These are phyloP conservation scores for Rhagophthalmus giganteus DNA, from an alignment of 2,888 invertebrate genomes.

Conservation along the genomic window DNA sequence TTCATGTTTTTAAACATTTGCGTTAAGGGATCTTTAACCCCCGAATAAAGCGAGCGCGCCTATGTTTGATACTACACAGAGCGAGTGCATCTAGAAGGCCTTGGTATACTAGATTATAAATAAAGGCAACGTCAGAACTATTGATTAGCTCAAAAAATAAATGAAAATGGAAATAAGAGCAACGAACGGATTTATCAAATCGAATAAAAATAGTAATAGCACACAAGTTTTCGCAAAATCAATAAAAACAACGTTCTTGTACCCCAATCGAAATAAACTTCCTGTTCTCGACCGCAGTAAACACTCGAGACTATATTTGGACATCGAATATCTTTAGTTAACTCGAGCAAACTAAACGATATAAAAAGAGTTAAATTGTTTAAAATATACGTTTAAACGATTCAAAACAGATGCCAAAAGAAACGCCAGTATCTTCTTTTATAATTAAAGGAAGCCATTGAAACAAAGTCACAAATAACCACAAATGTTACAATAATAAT, in stretches of 20 bases:
- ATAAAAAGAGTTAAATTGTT: too few species aligned
- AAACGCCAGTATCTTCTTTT: slow-evolving; percentile 33
- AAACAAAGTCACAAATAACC: background rate
- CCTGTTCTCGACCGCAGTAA: too few species aligned
- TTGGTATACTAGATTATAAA: slow-evolving; percentile 47
- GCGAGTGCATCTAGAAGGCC: slow-evolving; percentile 39
- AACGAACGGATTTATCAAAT: slow-evolving; percentile 3
- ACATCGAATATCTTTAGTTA: too few species aligned
- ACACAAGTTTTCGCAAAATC: too few species aligned
- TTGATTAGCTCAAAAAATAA: slow-evolving; percentile 44
- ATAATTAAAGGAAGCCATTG: slow-evolving; percentile 8
- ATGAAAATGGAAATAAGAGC: slow-evolving; percentile 18
- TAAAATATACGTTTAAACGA: too few species aligned
- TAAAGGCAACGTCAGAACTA: slow-evolving; percentile 50
- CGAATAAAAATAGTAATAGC: too few species aligned
- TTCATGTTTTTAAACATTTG: background rate
- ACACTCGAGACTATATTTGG: too few species aligned
- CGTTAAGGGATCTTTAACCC: background rate
- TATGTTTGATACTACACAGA: slow-evolving; percentile 21
- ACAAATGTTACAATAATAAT: slow-evolving; percentile 15
- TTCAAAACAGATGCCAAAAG: slow-evolving; percentile 47
- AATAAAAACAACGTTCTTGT: background rate
- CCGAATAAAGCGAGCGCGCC: slow-evolving; percentile 22
- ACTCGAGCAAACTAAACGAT: too few species aligned
- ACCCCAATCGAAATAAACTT: too few species aligned